Base-by-base conservation (phyloP, 1,140 invertebrate genomes). In the Metaphire vulgaris region DNA sequence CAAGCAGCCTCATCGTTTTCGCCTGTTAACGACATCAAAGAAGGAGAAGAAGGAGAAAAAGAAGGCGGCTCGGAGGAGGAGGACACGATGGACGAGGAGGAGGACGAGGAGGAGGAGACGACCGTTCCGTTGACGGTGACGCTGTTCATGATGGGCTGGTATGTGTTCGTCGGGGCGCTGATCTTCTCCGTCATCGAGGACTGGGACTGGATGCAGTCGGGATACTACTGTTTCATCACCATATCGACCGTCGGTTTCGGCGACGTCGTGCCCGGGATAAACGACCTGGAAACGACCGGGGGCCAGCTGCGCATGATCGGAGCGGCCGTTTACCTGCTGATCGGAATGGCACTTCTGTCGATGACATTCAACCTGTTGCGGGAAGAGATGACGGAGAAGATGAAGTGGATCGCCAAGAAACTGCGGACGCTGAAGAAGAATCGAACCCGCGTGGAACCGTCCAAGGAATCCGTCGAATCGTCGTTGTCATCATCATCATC, bases 361-460 rank as follows among this genome's bases (percentile, higher is more conserved):
- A 99, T 99, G 97, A 98, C 95, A 86, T 99, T 99, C 88, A 97
- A 98, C 88, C 89, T 99, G 33, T 96, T 97, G 93, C 95, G 88
- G 93, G 96, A 85, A 70, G 84, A 87, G 78, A 86, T 87, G 67
- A 81, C 83, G 2, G 82, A 82, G 32, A 95, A 95, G 84, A 90
- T 93, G 80, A 89, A 91, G 68, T 89, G 90, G 64, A 87, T 92
- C 56, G 91, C 86, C 15, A 81, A 84, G 74, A 87, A 86, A 76
- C 78, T 88, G 2, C 41, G 21, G 21, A 56, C 21, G 41, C 21
- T 56, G 6, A 56, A 56, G 41, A 56, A 56, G 41, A 21, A 56
- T 12, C 6, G 6, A 56, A 56, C 41, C 6, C 6, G 21, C 6
- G 6, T 12, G 41, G 21, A 21, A 6, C 41, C 6, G 21, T 12